Conservation (phyloP, 2,113 vertebrate species). For the Notarius lentiginosus region DNA sequence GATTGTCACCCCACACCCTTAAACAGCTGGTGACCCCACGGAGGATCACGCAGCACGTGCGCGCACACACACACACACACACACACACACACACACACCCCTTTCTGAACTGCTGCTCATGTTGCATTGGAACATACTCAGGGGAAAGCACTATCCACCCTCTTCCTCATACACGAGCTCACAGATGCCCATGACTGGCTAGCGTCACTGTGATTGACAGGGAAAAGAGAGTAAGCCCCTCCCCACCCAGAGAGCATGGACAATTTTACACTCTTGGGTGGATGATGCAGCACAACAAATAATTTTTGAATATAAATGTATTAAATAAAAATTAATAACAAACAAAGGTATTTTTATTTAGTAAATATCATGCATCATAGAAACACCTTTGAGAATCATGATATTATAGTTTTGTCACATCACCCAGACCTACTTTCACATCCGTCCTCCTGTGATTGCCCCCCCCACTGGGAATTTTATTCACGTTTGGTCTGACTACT, state of each 20-base stretch:
- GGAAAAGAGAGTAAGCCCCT: neutral
- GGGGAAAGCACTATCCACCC: neutral
- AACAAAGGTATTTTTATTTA: neutral
- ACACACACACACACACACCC: slow-evolving; percentile 5
- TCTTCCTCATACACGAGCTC: neutral
- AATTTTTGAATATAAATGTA: no score
- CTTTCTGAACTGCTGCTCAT: neutral
- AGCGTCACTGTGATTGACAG: neutral
- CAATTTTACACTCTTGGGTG: neutral
- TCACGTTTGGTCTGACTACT: neutral
- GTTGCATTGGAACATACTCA: neutral
- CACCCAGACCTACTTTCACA: no score
- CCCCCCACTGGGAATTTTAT: neutral
- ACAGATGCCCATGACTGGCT: neutral
- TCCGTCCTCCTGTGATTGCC: no score
- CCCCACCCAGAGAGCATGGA: neutral
- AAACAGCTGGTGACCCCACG: slow-evolving; percentile 62
- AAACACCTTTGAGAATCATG: neutral
- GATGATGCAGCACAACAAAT: neutral
- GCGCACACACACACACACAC: slow-evolving; percentile 29
- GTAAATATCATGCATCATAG: slow-evolving; percentile 46
- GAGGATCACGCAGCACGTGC: slow-evolving; percentile 63
- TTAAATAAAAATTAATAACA: no score
- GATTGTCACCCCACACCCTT: neutral
- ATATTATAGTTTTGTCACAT: no score